These are phyloP conservation scores for Cepaea hortensis DNA, from an alignment of 2,888 invertebrate species.

Conservation along the genomic window DNA sequence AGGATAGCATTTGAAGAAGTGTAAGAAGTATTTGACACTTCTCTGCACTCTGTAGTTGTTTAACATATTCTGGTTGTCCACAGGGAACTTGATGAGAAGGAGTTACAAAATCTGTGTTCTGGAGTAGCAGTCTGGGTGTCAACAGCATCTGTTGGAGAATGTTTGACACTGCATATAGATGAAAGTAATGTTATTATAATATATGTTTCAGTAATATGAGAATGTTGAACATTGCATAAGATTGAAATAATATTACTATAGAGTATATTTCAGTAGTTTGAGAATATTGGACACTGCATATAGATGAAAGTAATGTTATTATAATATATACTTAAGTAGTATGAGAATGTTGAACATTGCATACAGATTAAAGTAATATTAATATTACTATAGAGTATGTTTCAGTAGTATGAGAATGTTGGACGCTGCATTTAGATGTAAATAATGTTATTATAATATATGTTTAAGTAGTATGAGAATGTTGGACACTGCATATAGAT, in stretches of 20 bases:
- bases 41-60: background rate
- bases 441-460: background rate
- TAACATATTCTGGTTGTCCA: background rate
- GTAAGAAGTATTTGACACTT: too few species aligned
- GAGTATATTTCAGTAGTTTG: too few species aligned
- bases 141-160: slow-evolving; percentile 11
- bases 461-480: background rate
- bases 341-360: too few species aligned
- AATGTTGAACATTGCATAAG: background rate
- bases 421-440: slow-evolving; percentile 12
- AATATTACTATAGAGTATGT: too few species aligned
- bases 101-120: slow-evolving; percentile 40
- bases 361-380: too few species aligned
- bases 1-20: too few species aligned
- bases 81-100: slow-evolving; percentile 36
- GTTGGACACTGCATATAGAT: background rate
- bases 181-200: slow-evolving; percentile 22
- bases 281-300: too few species aligned
- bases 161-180: slow-evolving; percentile 5
- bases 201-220: background rate
- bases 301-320: too few species aligned
- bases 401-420: background rate
- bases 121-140: slow-evolving; percentile 39
- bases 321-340: too few species aligned
- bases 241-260: background rate